These are phyloP conservation scores for Pelusios castaneus DNA, from an alignment of 2,113 vertebrate species.

Conservation along the genomic window DNA sequence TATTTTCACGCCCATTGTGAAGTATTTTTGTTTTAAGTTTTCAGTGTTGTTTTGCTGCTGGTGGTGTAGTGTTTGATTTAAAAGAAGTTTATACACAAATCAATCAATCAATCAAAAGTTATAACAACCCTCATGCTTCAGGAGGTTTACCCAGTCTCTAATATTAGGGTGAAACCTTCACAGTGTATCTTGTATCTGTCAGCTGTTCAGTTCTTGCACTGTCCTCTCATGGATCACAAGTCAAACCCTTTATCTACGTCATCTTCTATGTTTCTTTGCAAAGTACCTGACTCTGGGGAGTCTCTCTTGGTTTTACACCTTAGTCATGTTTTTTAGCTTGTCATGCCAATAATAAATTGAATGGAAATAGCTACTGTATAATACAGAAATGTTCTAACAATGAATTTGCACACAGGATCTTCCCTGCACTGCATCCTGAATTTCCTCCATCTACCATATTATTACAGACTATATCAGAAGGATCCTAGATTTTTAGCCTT, in stretches of 20 bases:
- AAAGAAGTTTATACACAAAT: neutral
- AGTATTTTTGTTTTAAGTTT: neutral
- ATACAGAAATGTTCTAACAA: neutral
- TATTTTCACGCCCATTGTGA: neutral
- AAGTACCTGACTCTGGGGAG: neutral
- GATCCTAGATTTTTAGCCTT: neutral
- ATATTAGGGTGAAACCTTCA: neutral
- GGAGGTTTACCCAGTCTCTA: neutral
- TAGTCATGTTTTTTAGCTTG: neutral
- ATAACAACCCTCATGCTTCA: neutral
- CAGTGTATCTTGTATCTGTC: fast-evolving
- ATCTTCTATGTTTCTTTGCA: neutral
- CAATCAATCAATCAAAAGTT: neutral
- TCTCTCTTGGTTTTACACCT: neutral
- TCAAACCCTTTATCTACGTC: neutral
- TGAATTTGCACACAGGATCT: neutral
- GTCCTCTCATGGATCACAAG: neutral
- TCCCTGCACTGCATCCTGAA: neutral
- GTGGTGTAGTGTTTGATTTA: neutral
- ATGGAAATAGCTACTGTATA: neutral
- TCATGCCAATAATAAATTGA: neutral
- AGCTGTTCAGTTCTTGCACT: fast-evolving
- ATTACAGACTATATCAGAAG: neutral
- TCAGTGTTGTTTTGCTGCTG: neutral
- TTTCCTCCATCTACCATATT: neutral